These are phyloP conservation scores for Chrysopilus asiliformis DNA, from an alignment of 2,888 invertebrate genomes.

Conservation along the genomic window DNA sequence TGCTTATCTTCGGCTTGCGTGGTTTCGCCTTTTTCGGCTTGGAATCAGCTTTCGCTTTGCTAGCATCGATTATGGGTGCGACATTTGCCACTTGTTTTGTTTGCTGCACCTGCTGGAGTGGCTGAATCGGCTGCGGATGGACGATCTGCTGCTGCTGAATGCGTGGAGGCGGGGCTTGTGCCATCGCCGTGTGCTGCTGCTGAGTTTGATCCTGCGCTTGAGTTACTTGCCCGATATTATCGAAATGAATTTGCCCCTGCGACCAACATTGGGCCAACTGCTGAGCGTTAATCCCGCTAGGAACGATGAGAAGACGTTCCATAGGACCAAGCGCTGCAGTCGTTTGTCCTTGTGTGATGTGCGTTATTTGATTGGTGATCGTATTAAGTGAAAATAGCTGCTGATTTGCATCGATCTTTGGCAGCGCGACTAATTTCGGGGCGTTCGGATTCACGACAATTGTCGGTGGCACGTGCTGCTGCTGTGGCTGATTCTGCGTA, in stretches of 20 bases:
- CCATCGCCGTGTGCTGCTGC: conserved; percentile 8
- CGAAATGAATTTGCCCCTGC: conserved; percentile 35
- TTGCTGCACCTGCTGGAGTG: conserved; percentile 18
- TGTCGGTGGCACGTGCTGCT: conserved; percentile 1
- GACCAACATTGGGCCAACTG: conserved; percentile 34
- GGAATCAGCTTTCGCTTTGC: conserved; percentile 23
- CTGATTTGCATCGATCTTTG: conserved; percentile 33
- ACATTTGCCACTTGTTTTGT: conserved; percentile 34
- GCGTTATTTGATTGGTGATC: conserved; percentile 36
- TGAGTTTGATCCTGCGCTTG: conserved; percentile 17
- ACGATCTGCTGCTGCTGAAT: conserved; percentile 32
- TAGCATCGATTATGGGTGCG: conserved; percentile 35
- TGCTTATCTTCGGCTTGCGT: conserved; percentile 18
- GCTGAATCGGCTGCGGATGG: conserved; percentile 22
- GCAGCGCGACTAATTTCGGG: conserved; percentile 31
- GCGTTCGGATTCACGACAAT: conserved; percentile 16
- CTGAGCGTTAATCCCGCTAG: conserved; percentile 36
- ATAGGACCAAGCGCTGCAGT: conserved; percentile 34
- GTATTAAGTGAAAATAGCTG: conserved; percentile 35
- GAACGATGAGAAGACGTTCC: conserved; percentile 33
- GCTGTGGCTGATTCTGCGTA: neutral
- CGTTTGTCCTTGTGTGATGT: conserved; percentile 33
- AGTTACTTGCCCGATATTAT: conserved; percentile 28
- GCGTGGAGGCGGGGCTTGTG: conserved; percentile 14
- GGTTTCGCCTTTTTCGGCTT: conserved; percentile 19